These are phyloP conservation scores for Lutjanus erythropterus DNA, from an alignment of 2,113 vertebrate genomes.

Conservation along the genomic window DNA sequence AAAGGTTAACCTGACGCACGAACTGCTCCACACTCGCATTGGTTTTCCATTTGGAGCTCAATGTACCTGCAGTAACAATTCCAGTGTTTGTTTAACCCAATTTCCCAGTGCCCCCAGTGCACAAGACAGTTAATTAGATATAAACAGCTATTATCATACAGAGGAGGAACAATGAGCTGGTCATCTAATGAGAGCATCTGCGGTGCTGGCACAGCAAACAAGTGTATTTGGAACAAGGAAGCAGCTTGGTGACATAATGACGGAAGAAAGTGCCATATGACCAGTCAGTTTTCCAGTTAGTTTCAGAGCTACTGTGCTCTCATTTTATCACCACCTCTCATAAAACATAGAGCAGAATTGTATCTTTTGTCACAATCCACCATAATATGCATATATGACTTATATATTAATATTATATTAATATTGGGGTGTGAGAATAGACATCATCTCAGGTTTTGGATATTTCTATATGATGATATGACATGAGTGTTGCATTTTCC, in stretches of 20 bases:
- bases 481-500: too few relatives aligned
- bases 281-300: neutral
- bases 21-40: conserved; percentile 6
- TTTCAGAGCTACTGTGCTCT: neutral
- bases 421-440: too few relatives aligned
- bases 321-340: neutral
- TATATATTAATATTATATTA: too few relatives aligned
- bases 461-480: too few relatives aligned
- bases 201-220: conserved; percentile 70
- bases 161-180: conserved; percentile 70
- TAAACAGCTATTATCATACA: conserved; percentile 81
- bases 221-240: conserved; percentile 62
- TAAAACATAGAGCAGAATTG: neutral
- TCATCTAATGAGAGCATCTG: conserved; percentile 79
- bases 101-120: conserved; percentile 56
- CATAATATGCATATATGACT: too few relatives aligned
- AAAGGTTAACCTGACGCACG: conserved; percentile 23
- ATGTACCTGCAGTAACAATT: conserved; percentile 50
- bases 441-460: too few relatives aligned
- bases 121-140: conserved; percentile 76
- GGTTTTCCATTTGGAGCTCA: conserved; percentile 38
- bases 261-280: conserved; percentile 15
- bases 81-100: conserved; percentile 63
- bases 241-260: conserved; percentile 57
- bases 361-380: neutral